These are phyloP conservation scores for Phataginus tricuspis DNA, from an alignment of 2,797 vertebrate species.

Conservation along the genomic window DNA sequence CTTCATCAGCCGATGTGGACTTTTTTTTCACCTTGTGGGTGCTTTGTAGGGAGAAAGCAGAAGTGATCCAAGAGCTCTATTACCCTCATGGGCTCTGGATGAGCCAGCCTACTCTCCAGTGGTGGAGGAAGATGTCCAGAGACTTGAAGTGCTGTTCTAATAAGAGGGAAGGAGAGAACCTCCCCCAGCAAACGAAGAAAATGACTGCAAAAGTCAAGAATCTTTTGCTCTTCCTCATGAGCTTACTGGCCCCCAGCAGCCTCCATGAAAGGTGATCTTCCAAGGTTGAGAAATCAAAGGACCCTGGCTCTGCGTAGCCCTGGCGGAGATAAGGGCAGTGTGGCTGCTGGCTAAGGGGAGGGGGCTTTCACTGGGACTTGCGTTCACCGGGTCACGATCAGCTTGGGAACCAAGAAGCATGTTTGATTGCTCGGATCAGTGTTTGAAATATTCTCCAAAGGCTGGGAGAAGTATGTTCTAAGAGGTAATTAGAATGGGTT, in stretches of 20 bases:
- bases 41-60: conserved; percentile 59
- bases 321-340: conserved; percentile 37
- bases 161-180: conserved; percentile 9
- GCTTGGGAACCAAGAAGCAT: conserved; percentile 62
- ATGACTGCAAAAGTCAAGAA: conserved; percentile 53
- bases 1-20: conserved; percentile 44
- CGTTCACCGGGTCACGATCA: conserved; percentile 38
- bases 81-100: background rate
- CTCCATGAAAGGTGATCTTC: conserved; percentile 62
- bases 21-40: background rate
- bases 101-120: background rate
- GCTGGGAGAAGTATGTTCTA: conserved; percentile 68
- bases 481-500: conserved; percentile 76
- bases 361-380: conserved; percentile 26
- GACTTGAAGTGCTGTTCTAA: background rate
- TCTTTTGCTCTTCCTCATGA: conserved; percentile 14
- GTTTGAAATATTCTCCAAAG: conserved; percentile 79
- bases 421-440: conserved; percentile 70
- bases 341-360: conserved; percentile 25
- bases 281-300: conserved; percentile 68
- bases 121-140: background rate
- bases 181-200: conserved; percentile 48
- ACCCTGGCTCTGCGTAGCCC: conserved; percentile 19
- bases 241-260: background rate
- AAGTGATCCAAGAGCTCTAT: background rate